Evolutionary conservation across 2,888 invertebrate genomes (phyloP).

Genomic region (Bursaphelenchus okinawaensis): DNA sequence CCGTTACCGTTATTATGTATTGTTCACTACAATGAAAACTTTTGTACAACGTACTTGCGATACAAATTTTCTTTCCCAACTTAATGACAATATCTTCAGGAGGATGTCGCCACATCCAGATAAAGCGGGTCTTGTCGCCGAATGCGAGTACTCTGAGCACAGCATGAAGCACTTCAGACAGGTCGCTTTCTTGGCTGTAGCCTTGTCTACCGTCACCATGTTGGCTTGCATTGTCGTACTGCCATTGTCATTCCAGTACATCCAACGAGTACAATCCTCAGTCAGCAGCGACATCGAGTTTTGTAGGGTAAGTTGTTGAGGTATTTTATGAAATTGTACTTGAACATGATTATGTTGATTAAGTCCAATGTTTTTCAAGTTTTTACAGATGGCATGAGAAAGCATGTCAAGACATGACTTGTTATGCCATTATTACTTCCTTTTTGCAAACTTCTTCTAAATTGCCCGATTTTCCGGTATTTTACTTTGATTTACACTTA

Average conservation of each 20-base stretch:
- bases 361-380: no score
- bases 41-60: no score
- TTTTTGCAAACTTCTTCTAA: no score
- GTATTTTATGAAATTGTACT: background rate
- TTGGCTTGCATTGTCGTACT: constrained; percentile 50
- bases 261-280: constrained; percentile 50
- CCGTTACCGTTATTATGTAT: no score
- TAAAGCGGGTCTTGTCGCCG: constrained; percentile 18
- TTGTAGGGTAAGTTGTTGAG: constrained; percentile 37
- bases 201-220: constrained; percentile 54
- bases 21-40: no score
- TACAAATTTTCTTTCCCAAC: no score
- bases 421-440: no score
- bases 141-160: constrained; percentile 29
- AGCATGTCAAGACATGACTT: no score
- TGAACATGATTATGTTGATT: background rate
- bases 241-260: constrained; percentile 54
- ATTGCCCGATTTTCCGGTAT: no score
- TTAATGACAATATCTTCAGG: background rate
- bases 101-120: constrained; percentile 11
- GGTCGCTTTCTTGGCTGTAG: constrained; percentile 52
- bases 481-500: no score
- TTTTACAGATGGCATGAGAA: no score
- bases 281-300: constrained; percentile 49
- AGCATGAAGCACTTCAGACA: constrained; percentile 35